Base-by-base conservation (phyloP, 2,888 invertebrate genomes). In the Perdita meconis region DNA sequence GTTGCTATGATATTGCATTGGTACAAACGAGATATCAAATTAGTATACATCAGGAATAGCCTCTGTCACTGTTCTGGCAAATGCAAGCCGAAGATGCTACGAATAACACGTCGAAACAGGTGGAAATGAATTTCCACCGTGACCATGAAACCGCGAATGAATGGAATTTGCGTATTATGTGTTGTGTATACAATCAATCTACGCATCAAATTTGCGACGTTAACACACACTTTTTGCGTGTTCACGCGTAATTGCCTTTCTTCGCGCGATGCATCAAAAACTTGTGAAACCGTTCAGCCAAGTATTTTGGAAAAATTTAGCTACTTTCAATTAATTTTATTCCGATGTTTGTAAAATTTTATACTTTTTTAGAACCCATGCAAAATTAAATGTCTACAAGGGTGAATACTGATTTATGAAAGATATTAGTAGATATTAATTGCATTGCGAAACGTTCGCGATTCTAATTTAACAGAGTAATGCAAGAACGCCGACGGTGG, bases 131-230 rank as follows among this genome's bases (percentile, higher is more conserved):
- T 40, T 12, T 47, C n/a, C 6, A 0, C 4, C 19, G 59, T 74
- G 42, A 75, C 69, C 65, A 42, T 78, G 78, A 75, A 61, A 60
- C 36, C 19, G 4, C 69, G 74, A 59, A 50, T 78, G 78, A 78
- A 78, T 75, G 75, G 44, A 38, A 69, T 30, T 24, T 12, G 30
- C 0, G 22, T n/a, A 59, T 55, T 56, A n/a, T 47, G 19, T 19
- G 40, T n/a, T 47, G 40, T 61, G 40, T 53, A 12, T 16, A 2
- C 16, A 42, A 19, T 40, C 61, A 40, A n/a, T 50, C 5, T 10
- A 10, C 16, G 40, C 19, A 53, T 73, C 12, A 50, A 63, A 60
- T 68, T 72, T 13, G 12, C 12, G 13, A 40, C 24, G 12, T 22
- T 38, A 24, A n/a, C 55, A 50, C 16, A 40, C 24, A 22, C 22